Evolutionary conservation across 2,888 invertebrate species (phyloP).

Genomic region (Morpho achilles): DNA sequence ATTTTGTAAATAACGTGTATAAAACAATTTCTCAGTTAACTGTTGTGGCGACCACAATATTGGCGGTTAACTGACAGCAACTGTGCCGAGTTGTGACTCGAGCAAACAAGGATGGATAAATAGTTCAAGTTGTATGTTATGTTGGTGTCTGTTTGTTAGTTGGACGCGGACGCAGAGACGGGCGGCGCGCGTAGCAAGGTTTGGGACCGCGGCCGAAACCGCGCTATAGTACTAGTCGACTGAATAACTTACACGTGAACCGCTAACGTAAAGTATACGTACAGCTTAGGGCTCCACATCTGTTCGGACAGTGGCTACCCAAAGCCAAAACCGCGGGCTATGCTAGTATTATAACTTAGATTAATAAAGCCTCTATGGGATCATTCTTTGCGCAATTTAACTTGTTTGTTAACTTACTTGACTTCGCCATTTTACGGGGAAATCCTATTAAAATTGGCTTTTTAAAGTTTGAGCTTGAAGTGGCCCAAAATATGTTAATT

Average conservation of each 20-base stretch:
- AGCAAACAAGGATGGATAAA: too few species aligned
- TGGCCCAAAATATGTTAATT: too few species aligned
- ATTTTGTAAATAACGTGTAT: neutral
- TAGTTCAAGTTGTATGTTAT: slow-evolving; percentile 1
- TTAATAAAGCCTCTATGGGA: too few species aligned
- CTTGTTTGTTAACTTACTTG: too few species aligned
- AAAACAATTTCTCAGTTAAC: neutral
- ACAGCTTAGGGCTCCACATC: slow-evolving; percentile 23
- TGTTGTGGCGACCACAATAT: neutral
- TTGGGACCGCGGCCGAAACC: slow-evolving; percentile 16
- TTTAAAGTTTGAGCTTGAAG: too few species aligned
- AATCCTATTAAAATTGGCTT: too few species aligned
- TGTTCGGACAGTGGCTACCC: neutral
- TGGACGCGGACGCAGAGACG: slow-evolving; percentile 31
- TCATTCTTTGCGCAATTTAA: too few species aligned
- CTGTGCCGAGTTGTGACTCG: too few species aligned
- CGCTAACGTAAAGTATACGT: slow-evolving; percentile 17
- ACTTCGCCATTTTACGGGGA: too few species aligned
- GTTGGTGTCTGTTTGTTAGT: slow-evolving; percentile 34
- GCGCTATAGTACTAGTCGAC: slow-evolving; percentile 8
- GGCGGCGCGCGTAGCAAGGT: slow-evolving; percentile 37
- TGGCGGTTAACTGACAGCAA: too few species aligned
- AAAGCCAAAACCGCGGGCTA: too few species aligned
- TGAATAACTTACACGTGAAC: slow-evolving; percentile 4
- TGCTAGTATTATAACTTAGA: too few species aligned